Evolutionary conservation across 2,888 invertebrate genomes (phyloP).

Genomic region (Scelioninae gen. 1): DNA sequence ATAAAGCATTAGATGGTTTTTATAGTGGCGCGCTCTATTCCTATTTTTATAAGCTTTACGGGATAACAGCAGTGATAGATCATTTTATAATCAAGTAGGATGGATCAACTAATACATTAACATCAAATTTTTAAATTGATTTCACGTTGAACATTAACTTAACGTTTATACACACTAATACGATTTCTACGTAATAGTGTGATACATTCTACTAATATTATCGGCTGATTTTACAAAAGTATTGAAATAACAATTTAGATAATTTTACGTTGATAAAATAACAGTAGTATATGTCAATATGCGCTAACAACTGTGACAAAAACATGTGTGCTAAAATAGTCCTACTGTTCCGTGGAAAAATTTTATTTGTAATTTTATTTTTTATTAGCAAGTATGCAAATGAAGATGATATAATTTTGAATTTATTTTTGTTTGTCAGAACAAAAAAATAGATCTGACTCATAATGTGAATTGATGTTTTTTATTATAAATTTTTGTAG

Average conservation of each 20-base stretch:
- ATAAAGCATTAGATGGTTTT: conserved; percentile 71
- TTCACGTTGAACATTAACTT: not conserved
- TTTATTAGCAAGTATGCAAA: not conserved
- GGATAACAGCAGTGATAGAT: conserved; percentile 30
- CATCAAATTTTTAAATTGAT: not conserved
- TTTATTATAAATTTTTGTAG: too few relatives aligned
- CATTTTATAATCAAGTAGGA: conserved; percentile 29
- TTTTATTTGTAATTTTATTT: not conserved
- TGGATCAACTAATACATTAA: conserved; percentile 13
- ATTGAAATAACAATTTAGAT: conserved; percentile 42
- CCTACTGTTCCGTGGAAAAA: not conserved
- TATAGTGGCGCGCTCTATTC: conserved; percentile 69
- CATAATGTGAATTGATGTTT: too few relatives aligned
- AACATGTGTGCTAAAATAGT: conserved; percentile 32
- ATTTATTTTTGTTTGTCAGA: too few relatives aligned
- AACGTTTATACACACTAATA: not conserved
- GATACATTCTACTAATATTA: not conserved
- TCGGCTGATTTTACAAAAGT: conserved; percentile 42
- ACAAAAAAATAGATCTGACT: too few relatives aligned
- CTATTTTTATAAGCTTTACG: conserved; percentile 76
- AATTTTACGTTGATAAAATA: conserved; percentile 34
- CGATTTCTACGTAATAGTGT: conserved; percentile 6
- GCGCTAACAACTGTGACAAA: conserved; percentile 25
- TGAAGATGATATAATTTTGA: too few relatives aligned
- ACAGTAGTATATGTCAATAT: conserved; percentile 20